A percentile compares a stretch with the other conserved stretches of the same genome.
Conservation (phyloP, 1,140 invertebrate genomes). For the Drosophila parabipectinata region DNA sequence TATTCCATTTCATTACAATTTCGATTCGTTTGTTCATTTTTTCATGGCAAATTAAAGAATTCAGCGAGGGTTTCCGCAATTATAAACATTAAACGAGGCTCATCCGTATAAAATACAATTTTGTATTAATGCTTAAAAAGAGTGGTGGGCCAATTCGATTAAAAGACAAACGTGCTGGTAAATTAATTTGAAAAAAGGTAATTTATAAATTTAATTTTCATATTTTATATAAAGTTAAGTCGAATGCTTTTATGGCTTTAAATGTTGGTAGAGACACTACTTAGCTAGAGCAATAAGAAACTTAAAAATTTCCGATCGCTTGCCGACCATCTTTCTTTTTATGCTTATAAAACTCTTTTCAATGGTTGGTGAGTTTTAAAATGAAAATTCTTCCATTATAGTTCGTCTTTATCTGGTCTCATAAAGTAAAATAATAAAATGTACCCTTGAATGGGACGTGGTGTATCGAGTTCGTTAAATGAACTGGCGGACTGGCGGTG, state of each 20-base stretch:
- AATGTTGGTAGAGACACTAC: too few species aligned
- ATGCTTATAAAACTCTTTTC: background rate
- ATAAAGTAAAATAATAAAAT: conserved; percentile 13
- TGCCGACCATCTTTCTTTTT: background rate
- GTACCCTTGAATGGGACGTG: background rate
- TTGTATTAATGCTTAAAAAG: conserved; percentile 22
- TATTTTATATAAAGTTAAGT: background rate
- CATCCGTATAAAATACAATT: conserved; percentile 14
- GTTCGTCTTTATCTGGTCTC: background rate
- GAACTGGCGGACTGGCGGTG: conserved; percentile 28
- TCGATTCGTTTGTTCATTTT: conserved; percentile 17
- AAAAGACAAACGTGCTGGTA: conserved; percentile 1
- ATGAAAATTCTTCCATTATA: background rate
- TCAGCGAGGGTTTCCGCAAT: conserved; percentile 9
- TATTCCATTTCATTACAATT: conserved; percentile 39
- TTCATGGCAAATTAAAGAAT: conserved; percentile 6
- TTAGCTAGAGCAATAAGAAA: too few species aligned
- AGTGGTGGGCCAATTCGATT: conserved; percentile 9
- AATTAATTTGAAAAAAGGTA: conserved; percentile 6
- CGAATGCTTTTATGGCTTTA: too few species aligned
- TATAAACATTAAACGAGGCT: conserved; percentile 38
- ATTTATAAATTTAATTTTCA: background rate
- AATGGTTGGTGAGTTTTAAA: background rate
- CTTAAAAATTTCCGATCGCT: too few species aligned
- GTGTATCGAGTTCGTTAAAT: conserved; percentile 18